These are phyloP conservation scores for Sebastes flavidus DNA, from an alignment of 2,797 vertebrate species.

Conservation along the genomic window DNA sequence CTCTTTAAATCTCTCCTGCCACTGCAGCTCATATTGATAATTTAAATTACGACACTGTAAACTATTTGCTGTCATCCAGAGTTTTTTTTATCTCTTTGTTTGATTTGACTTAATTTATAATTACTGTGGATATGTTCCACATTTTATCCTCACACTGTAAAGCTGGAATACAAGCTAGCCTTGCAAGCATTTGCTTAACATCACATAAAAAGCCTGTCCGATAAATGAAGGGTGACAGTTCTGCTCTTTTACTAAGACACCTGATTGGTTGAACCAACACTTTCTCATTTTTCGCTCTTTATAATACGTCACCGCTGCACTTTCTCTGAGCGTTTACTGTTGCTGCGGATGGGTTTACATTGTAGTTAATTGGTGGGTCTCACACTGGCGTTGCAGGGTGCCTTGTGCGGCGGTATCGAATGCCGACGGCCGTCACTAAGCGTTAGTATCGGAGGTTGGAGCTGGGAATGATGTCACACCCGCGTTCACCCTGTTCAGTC, in stretches of 20 bases:
- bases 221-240: neutral
- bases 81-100: neutral
- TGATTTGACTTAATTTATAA: neutral
- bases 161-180: neutral
- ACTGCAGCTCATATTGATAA: neutral
- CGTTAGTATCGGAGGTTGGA: no score
- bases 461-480: no score
- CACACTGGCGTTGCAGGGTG: no score
- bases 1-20: neutral
- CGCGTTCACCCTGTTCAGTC: no score
- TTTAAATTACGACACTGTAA: neutral
- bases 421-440: no score
- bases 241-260: neutral
- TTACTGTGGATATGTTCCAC: neutral
- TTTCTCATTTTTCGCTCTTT: no score
- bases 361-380: no score
- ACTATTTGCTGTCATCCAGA: neutral
- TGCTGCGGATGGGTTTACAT: no score
- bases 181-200: neutral
- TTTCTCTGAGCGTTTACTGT: no score
- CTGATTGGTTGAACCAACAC: neutral
- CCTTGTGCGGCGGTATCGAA: no score
- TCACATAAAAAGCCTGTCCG: neutral
- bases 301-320: no score
- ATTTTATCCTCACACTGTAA: neutral